Percentiles rank a stretch among this genome's conserved stretches.
Evolutionary conservation across 1,140 invertebrate species (phyloP).

Genomic region (Laodelphax striatellus): DNA sequence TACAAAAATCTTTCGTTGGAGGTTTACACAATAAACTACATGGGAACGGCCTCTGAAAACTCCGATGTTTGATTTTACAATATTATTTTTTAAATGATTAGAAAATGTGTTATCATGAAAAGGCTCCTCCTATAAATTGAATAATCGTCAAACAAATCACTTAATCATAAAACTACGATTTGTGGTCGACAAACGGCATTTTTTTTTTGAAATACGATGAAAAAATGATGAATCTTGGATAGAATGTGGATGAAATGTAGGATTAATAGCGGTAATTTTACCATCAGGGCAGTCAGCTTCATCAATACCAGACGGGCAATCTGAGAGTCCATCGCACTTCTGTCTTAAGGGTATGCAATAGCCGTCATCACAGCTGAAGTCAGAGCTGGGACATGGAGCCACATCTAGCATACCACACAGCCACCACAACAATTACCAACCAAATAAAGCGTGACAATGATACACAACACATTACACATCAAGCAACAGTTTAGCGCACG

Average conservation of each 20-base stretch:
- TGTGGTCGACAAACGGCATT: background rate
- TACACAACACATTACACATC: too few relatives aligned
- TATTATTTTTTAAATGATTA: too few relatives aligned
- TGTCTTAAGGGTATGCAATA: conserved; percentile 30
- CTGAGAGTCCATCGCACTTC: conserved; percentile 26
- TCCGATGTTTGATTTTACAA: too few relatives aligned
- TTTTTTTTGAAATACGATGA: background rate
- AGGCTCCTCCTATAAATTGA: too few relatives aligned
- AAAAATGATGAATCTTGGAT: background rate
- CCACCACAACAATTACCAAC: background rate
- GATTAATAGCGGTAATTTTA: conserved; percentile 5
- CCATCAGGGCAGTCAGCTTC: conserved; percentile 24
- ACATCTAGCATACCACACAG: conserved; percentile 1
- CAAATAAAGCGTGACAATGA: background rate
- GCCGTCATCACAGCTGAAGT: conserved; percentile 23
- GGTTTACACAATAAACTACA: too few relatives aligned
- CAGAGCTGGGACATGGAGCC: conserved; percentile 16
- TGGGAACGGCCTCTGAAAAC: too few relatives aligned
- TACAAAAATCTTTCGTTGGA: too few relatives aligned
- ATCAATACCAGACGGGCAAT: conserved; percentile 30
- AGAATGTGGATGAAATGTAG: background rate
- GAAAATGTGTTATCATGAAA: too few relatives aligned
- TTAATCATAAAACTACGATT: too few relatives aligned
- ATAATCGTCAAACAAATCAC: too few relatives aligned
- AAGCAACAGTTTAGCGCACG: too few relatives aligned